Conservation (phyloP, 2,797 vertebrate genomes). For the Crocodylus rhombifer region DNA sequence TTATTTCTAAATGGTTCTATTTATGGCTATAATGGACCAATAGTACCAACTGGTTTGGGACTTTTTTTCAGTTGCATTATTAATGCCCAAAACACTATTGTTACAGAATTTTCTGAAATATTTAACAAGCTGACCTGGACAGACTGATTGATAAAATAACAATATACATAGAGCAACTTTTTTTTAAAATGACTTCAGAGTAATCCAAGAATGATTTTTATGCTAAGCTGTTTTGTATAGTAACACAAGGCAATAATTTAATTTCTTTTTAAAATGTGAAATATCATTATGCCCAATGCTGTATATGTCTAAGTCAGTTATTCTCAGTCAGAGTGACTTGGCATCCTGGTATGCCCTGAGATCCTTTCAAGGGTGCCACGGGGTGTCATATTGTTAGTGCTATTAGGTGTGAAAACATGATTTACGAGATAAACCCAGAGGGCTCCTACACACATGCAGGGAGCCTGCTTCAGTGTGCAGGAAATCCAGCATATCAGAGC, state of each 20-base stretch:
- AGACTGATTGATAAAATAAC: conserved; percentile 38
- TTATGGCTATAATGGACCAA: conserved; percentile 39
- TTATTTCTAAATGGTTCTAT: neutral
- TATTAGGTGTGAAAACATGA: too few relatives aligned
- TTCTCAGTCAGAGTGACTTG: too few relatives aligned
- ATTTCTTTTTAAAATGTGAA: neutral
- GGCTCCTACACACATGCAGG: too few relatives aligned
- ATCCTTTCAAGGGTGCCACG: neutral
- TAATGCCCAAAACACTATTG: conserved; percentile 17
- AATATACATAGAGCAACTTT: neutral
- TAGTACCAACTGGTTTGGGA: neutral
- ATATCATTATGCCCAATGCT: neutral
- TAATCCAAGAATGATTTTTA: conserved; percentile 47
- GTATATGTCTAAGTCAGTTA: neutral
- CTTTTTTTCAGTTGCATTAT: conserved; percentile 50
- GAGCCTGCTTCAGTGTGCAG: too few relatives aligned
- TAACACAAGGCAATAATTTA: neutral
- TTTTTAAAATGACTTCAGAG: conserved; percentile 12
- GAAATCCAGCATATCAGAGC: too few relatives aligned
- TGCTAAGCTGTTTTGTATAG: conserved; percentile 16
- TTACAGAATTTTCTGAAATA: conserved; percentile 43
- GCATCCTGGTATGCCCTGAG: neutral
- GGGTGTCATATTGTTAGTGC: too few relatives aligned
- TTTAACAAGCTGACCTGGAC: conserved; percentile 40
- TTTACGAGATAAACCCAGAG: too few relatives aligned